These are phyloP conservation scores for Trididemnum clinides DNA, from an alignment of 23 tunicate species.

Conservation along the genomic window DNA sequence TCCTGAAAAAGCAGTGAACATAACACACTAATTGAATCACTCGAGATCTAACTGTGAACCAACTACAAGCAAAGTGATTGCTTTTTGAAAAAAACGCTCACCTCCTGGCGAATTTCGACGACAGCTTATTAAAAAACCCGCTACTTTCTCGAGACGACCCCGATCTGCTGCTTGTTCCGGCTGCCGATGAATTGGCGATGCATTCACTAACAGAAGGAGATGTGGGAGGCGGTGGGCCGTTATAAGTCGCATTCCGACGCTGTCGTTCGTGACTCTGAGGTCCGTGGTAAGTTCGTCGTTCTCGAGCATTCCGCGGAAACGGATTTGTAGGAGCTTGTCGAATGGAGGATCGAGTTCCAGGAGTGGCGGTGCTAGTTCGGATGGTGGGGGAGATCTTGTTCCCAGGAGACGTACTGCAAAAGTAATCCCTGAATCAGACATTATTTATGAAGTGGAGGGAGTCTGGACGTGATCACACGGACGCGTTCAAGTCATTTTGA, in stretches of 20 bases:
- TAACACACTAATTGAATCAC: too few relatives aligned
- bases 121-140: slow-evolving; percentile 75
- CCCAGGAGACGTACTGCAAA: slow-evolving; percentile 59
- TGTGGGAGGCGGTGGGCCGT: slow-evolving; percentile 82
- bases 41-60: neutral
- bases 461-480: too few relatives aligned
- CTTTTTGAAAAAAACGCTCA: neutral
- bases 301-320: slow-evolving; percentile 85
- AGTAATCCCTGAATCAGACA: too few relatives aligned
- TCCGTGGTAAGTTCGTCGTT: slow-evolving; percentile 89
- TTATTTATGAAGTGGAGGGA: too few relatives aligned
- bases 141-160: slow-evolving; percentile 54
- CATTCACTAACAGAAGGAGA: slow-evolving; percentile 63
- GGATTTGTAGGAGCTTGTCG: slow-evolving; percentile 33
- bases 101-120: slow-evolving; percentile 85
- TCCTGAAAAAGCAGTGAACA: slow-evolving; percentile 83
- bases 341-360: slow-evolving; percentile 61
- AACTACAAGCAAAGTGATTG: neutral
- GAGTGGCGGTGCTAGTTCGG: slow-evolving; percentile 62
- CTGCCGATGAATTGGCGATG: slow-evolving; percentile 36
- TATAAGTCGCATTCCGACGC: slow-evolving; percentile 62
- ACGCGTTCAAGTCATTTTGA: too few relatives aligned
- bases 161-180: slow-evolving; percentile 11
- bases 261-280: slow-evolving; percentile 64
- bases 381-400: slow-evolving; percentile 63